Base-by-base conservation (phyloP, 2,113 vertebrate species). In the Lasiurus borealis region DNA sequence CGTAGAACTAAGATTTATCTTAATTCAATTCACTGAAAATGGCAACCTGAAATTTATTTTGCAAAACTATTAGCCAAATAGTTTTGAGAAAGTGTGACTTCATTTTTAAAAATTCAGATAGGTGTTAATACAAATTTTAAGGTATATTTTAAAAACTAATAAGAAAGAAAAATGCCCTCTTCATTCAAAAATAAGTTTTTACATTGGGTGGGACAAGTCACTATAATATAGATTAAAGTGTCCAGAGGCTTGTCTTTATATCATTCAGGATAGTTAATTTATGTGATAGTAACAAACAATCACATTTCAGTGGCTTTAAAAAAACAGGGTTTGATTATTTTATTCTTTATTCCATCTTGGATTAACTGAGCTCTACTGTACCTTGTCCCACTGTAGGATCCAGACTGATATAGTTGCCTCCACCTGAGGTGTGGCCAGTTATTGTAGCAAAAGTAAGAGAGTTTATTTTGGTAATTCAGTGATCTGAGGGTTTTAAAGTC, bases 211-310 rank as follows among this genome's bases (percentile, higher is more conserved):
- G 46, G 1, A 12, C 48, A 23, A 50, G 1, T 27, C 10, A 27
- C 46, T 23, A 78, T 62, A 84, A 44, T 68, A 59, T 84, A 81
- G 62, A 77, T 48, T 57, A 72, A 44, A 96, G n/a, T 75, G 34
- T 19, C 14, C 7, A 54, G 66, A 40, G 46, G 4, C 18, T 40
- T 75, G n/a, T 21, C 3, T 48, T 76, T 95, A 2, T 77, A 71
- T 72, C 76, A 78, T 19, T 87, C 31, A 73, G 31, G 23, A 50
- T 8, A 85, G 40, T 34, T 7, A 83, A 16, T 82, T 82, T 68
- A 40, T 76, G 59, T 31, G 29, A 40, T 71, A 71, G 8, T 71
- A 77, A 86, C 85, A 84, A 85, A 89, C 25, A 85, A 6, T 13
- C 50, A 52, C 19, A 77, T 52, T 93, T 76, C n/a, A 46, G 40